phyloP scores from a whole-genome alignment of 2,113 vertebrate genomes.

The Xiphophorus couchianus region DNA sequence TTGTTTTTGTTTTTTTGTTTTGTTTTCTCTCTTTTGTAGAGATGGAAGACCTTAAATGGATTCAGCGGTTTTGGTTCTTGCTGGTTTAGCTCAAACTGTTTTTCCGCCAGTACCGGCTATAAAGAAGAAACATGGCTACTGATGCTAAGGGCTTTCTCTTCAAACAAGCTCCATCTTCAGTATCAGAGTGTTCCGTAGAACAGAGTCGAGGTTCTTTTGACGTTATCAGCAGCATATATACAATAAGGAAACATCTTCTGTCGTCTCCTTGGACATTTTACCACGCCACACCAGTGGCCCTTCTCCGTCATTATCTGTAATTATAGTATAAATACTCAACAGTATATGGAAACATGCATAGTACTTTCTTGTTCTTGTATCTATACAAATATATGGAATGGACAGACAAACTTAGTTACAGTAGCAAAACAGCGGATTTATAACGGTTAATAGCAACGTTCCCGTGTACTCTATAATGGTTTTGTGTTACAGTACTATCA shows the following conservation, averaged over 20 bases:
- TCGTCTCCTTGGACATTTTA: constrained; percentile 73
- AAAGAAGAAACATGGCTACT: constrained; percentile 18
- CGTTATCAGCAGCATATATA: constrained; percentile 51
- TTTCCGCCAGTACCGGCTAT: constrained; percentile 50
- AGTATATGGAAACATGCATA: constrained; percentile 80
- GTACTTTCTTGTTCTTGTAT: constrained; percentile 82
- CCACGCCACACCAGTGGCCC: constrained; percentile 78
- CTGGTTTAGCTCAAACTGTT: constrained; percentile 57
- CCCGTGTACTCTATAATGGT: constrained; percentile 85
- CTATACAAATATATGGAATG: constrained; percentile 86
- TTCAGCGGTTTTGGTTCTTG: constrained; percentile 46
- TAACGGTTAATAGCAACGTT: constrained; percentile 82
- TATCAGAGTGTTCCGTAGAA: constrained; percentile 59
- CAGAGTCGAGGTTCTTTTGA: constrained; percentile 49
- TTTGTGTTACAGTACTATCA: constrained; percentile 85
- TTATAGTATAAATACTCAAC: constrained; percentile 81
- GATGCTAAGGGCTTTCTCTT: constrained; percentile 77
- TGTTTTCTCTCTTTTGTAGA: constrained; percentile 12
- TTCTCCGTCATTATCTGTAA: constrained; percentile 78
- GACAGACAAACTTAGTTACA: constrained; percentile 85
- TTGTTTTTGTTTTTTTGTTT: constrained; percentile 39
- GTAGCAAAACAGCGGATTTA: constrained; percentile 84
- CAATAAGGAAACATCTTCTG: constrained; percentile 60
- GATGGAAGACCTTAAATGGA: constrained; percentile 35
- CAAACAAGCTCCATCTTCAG: constrained; percentile 54